Percentiles rank a stretch among this genome's conserved stretches.
Evolutionary conservation across 2,888 invertebrate genomes (phyloP).

Genomic region (Phyllotreta striolata): DNA sequence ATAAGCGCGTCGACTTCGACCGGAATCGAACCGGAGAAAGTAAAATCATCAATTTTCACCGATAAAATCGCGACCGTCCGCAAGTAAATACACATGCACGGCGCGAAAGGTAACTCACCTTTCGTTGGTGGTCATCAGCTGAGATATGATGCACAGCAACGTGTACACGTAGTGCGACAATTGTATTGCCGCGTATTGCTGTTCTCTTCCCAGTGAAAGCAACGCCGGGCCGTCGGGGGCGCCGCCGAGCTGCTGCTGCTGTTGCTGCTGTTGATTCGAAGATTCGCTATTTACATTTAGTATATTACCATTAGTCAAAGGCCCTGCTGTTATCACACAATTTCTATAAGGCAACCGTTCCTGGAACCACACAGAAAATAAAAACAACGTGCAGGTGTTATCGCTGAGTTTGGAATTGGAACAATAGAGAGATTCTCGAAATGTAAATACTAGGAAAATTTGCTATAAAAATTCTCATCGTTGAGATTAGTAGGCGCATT

Average conservation of each 20-base stretch:
- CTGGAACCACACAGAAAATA: constrained; percentile 48
- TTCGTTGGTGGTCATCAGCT: constrained; percentile 89
- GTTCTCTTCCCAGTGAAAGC: constrained; percentile 66
- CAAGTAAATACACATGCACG: too few relatives aligned
- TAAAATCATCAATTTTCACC: constrained; percentile 8
- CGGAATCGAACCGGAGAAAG: constrained; percentile 9
- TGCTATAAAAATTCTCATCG: too few relatives aligned
- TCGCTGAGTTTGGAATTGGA: background rate
- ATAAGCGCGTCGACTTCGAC: background rate
- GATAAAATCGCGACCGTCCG: background rate
- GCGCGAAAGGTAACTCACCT: constrained; percentile 64
- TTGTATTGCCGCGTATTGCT: constrained; percentile 79
- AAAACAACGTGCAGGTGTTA: constrained; percentile 24
- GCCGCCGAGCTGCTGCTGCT: constrained; percentile 41
- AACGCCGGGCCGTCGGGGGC: constrained; percentile 61
- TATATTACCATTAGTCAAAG: constrained; percentile 59
- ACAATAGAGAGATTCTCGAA: too few relatives aligned
- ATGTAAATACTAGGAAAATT: too few relatives aligned
- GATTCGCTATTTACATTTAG: constrained; percentile 42
- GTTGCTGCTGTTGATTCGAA: constrained; percentile 37
- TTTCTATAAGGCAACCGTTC: constrained; percentile 64
- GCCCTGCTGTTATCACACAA: constrained; percentile 62
- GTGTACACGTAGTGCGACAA: constrained; percentile 89
- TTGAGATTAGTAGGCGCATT: too few relatives aligned
- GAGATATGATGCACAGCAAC: constrained; percentile 85